Conservation (phyloP, 2,888 invertebrate species). For the Parthenolecanium corni region DNA sequence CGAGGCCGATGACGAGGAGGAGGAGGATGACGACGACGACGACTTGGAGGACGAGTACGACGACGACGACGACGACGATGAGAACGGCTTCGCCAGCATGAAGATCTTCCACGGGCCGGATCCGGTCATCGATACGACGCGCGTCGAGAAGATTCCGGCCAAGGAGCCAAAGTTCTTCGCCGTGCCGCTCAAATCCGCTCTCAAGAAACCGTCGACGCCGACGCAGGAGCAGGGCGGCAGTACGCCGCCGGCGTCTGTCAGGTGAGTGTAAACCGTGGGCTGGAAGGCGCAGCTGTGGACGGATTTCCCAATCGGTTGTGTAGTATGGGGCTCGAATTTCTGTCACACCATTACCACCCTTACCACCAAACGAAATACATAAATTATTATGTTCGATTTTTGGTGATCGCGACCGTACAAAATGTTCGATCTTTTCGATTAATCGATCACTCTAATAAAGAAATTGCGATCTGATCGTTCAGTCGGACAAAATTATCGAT, state of each 20-base stretch:
- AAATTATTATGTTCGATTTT: no score
- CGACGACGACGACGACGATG: constrained; percentile 50
- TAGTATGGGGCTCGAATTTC: no score
- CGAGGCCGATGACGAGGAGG: constrained; percentile 29
- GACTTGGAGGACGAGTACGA: constrained; percentile 39
- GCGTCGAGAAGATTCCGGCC: constrained; percentile 83
- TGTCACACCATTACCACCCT: no score
- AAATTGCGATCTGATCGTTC: no score
- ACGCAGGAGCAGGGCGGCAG: constrained; percentile 49
- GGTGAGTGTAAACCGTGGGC: not conserved
- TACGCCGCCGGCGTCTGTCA: constrained; percentile 12
- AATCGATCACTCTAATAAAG: no score
- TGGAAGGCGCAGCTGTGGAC: no score
- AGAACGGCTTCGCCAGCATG: constrained; percentile 42
- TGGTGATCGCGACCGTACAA: no score
- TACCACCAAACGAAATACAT: no score
- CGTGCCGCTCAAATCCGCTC: constrained; percentile 80
- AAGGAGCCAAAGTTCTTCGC: constrained; percentile 86
- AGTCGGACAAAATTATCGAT: no score
- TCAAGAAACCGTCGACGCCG: constrained; percentile 70
- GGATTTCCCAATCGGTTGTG: no score
- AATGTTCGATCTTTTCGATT: no score
- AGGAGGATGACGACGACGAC: constrained; percentile 35
- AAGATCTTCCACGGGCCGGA: constrained; percentile 48
- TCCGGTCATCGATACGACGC: constrained; percentile 63